Evolutionary conservation across 2,797 vertebrate genomes (phyloP), one percentile per base, ranked within the genome.

Genomic region (Babyrousa celebensis): DNA sequence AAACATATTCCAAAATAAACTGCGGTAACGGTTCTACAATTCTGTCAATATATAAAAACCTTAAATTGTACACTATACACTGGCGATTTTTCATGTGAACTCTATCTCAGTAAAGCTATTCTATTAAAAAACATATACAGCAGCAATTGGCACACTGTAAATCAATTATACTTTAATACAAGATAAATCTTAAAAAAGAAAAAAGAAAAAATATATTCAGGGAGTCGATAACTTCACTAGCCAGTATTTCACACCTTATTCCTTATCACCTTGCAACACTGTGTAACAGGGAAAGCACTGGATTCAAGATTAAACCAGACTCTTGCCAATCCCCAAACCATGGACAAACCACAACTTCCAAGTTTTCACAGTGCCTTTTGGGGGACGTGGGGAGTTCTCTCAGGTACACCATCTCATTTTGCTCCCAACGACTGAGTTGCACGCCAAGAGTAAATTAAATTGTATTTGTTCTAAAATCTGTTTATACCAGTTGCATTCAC

Each of bases 401-500:
- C 43, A 18, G 20, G 43, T 60, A 52, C 0, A 65, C 14, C 43
- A 56, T n/a, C 56, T 56, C 52, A 36, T 71, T 82, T 85, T 93
- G 70, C 43, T 43, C 36, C 84, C 27, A 83, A 40, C 0, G 15
- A 65, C 2, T 80, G 7, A 86, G 29, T 17, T 58, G 52, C 29
- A 77, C 56, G 21, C 18, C 27, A 72, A 62, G 29, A 92, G 20
- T 36, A 94, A 65, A 74, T 18, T 68, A 12, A 54, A 29, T 56
- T 56, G 6, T 83, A 60, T 85, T 78, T 89, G 32, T 58, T 78
- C 85, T 85, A 85, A 89, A 93, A 89, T 72, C 54, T 36, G 6
- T 25, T 88, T 77, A 85, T 56, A 56, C 78, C 48, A 21, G 58
- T 56, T 91, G n/a, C 43, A 21, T 67, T 96, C 89, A 82, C 43